These are phyloP conservation scores for Hydropsyche betteni DNA, from an alignment of 2,888 invertebrate species.

Conservation along the genomic window DNA sequence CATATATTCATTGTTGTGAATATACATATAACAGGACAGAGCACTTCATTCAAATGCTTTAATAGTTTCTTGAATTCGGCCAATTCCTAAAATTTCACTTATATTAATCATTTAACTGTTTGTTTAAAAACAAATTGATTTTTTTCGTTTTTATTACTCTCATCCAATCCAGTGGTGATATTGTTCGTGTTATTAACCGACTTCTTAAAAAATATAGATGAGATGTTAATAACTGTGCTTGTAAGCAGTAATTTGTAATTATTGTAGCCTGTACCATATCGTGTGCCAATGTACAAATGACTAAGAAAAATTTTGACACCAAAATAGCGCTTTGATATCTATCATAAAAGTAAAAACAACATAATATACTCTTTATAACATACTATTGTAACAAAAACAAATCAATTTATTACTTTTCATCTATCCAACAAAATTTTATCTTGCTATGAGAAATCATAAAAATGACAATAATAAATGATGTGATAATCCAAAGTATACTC, in stretches of 20 bases:
- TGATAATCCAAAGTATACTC: conserved; percentile 75
- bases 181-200: conserved; percentile 76
- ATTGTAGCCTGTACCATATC: conserved; percentile 86
- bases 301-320: conserved; percentile 68
- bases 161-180: conserved; percentile 81
- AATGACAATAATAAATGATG: conserved; percentile 73
- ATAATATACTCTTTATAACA: neutral
- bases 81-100: conserved; percentile 70
- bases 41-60: conserved; percentile 78
- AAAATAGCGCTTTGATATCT: conserved; percentile 33
- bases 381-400: conserved; percentile 6
- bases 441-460: conserved; percentile 71
- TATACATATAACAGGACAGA: conserved; percentile 79
- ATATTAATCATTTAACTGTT: too few relatives aligned
- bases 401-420: conserved; percentile 61
- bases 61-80: conserved; percentile 81
- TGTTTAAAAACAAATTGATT: neutral
- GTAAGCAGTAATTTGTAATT: conserved; percentile 82
- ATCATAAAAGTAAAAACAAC: neutral
- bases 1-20: conserved; percentile 79
- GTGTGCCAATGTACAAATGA: conserved; percentile 77
- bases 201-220: conserved; percentile 78
- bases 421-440: conserved; percentile 73
- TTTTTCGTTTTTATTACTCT: conserved; percentile 62
- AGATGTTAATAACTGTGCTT: conserved; percentile 79